Conservation (phyloP, 2,113 vertebrate genomes). For the Rhabdomys dilectus region DNA sequence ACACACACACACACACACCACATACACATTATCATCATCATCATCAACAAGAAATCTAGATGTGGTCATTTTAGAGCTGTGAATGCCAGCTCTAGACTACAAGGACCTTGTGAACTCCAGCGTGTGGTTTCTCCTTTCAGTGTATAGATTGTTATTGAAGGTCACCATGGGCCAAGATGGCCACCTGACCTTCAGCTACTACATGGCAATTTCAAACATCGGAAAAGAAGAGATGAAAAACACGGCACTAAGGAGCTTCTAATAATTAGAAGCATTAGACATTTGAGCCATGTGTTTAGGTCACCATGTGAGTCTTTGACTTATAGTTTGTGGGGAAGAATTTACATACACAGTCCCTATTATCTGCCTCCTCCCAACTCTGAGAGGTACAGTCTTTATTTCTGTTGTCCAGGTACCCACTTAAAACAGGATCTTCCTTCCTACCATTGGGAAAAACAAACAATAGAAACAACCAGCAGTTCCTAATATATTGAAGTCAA, state of each 20-base stretch:
- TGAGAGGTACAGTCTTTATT: neutral
- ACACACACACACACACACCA: neutral
- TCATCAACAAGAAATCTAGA: neutral
- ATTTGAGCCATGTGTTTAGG: neutral
- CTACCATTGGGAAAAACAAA: neutral
- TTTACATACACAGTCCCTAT: neutral
- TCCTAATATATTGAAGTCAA: conserved; percentile 30
- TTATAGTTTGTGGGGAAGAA: neutral
- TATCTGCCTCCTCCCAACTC: neutral
- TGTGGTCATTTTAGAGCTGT: neutral
- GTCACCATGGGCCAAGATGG: neutral
- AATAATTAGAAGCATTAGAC: neutral
- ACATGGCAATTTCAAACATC: neutral
- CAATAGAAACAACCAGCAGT: neutral
- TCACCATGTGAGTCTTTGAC: neutral
- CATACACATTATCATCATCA: neutral
- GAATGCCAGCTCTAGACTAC: neutral
- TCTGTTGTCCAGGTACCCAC: neutral
- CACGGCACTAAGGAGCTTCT: neutral
- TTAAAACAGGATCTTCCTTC: conserved; percentile 26
- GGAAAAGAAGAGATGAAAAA: neutral
- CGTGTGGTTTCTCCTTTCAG: neutral
- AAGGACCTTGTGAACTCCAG: neutral
- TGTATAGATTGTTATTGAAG: neutral
- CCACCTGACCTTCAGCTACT: neutral